Base-by-base conservation (phyloP, 2,797 vertebrate genomes). In the Manis crassicaudata region DNA sequence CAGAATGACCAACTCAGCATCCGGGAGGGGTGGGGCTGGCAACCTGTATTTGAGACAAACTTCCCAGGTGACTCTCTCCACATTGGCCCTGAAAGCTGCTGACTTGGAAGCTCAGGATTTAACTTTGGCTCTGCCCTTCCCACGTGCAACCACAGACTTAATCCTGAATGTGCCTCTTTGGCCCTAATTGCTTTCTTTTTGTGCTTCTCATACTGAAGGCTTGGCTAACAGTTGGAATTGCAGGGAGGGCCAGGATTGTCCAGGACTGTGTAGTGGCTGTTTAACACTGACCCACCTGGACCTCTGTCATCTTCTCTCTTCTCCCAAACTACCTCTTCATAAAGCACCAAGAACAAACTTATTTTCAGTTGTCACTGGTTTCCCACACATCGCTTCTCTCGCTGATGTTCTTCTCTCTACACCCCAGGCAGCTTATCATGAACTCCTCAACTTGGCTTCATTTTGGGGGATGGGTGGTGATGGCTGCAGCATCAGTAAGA, bases 141-240 rank as follows among this genome's bases (percentile, higher is more conserved):
- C 80, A 92, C 60, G 54, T 82, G 94, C 43, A n/a, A 80, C 43
- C 0, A 0, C 27, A 54, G 54, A 37, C 65, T 93, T 81, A 68
- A 32, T 43, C 73, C 56, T 40, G 37, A 70, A 25, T 3, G 1
- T 32, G 62, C 63, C 80, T n/a, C 90, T 81, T 94, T 29, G 77
- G 72, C 37, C 37, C 81, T 79, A 82, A 56, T 65, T 93, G 70
- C 90, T 92, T 90, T 94, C 3, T 90, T 4, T 84, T 68, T 93
- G 86, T 89, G 65, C 79, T 89, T 80, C n/a, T 92, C 56, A 25
- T 65, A 35, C 29, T 40, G 43, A 82, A 84, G 84, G 90, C n/a
- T 23, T 89, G 93, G 56, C 72, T 90, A 76, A 77, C 13, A 14
- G 37, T 35, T 32, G 62, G 35, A 56, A 86, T 83, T 40, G 21